Conservation (phyloP, 1,140 invertebrate species). For the Mactra quadrangularis region DNA sequence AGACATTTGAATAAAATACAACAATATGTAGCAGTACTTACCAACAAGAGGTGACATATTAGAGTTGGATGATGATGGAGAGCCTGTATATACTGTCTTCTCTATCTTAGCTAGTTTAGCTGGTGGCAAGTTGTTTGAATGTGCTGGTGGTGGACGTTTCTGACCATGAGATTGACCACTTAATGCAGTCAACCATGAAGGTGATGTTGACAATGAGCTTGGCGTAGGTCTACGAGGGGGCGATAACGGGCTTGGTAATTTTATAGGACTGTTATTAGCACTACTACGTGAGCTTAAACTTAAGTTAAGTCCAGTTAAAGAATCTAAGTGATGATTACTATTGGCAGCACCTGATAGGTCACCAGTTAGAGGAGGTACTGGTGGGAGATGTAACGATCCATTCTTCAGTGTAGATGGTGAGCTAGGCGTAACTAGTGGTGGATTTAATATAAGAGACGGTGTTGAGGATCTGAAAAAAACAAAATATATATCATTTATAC, state of each 20-base stretch:
- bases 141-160: constrained; percentile 40
- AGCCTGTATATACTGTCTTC: constrained; percentile 14
- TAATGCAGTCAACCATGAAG: constrained; percentile 41
- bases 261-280: neutral
- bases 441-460: constrained; percentile 38
- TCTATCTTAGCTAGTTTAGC: constrained; percentile 34
- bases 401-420: neutral
- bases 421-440: neutral
- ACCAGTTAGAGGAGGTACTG: constrained; percentile 40
- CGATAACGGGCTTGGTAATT: neutral
- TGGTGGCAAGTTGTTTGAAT: constrained; percentile 17
- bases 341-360: neutral
- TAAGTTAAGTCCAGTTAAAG: constrained; percentile 7
- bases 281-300: constrained; percentile 16
- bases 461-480: constrained; percentile 47
- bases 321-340: no score
- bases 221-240: neutral
- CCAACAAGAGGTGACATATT: constrained; percentile 60
- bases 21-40: constrained; percentile 7
- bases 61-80: constrained; percentile 56
- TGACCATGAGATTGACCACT: constrained; percentile 48
- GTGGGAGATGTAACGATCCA: constrained; percentile 7
- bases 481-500: neutral
- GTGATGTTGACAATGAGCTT: constrained; percentile 14
- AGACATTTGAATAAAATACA: neutral